Evolutionary conservation across 2,113 vertebrate genomes (phyloP).

Genomic region (Petrocephalus microphthalmus): DNA sequence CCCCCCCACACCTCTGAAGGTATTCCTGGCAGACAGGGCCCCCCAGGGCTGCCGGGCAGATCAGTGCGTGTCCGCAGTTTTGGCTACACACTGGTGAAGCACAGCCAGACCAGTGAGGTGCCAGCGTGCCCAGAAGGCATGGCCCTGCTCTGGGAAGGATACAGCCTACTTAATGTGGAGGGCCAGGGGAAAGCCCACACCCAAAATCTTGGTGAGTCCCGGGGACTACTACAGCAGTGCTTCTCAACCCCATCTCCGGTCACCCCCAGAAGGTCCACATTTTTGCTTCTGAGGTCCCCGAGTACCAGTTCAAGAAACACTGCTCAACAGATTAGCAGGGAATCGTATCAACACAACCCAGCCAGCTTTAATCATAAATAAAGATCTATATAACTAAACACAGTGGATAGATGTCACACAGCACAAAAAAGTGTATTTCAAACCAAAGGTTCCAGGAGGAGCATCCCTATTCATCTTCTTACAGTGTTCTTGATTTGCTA

Average conservation of each 20-base stretch:
- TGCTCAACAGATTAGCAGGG: conserved; percentile 58
- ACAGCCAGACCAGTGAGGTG: conserved; percentile 79
- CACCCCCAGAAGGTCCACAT: not conserved
- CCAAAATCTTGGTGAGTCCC: conserved; percentile 81
- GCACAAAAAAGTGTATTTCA: no score
- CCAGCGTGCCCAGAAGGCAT: conserved; percentile 85
- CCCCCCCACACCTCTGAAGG: conserved; percentile 37
- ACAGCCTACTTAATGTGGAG: conserved; percentile 77
- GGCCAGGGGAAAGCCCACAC: conserved; percentile 83
- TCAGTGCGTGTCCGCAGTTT: conserved; percentile 65
- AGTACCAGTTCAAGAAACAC: conserved; percentile 61
- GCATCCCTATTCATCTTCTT: no score
- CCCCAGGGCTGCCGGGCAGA: conserved; percentile 73
- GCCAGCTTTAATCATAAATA: no score
- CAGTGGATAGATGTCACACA: no score
- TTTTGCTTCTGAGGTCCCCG: not conserved
- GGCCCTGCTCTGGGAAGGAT: conserved; percentile 85
- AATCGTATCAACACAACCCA: no score
- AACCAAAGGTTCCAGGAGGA: no score
- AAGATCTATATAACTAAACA: no score
- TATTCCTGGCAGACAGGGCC: conserved; percentile 44
- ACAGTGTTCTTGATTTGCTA: no score
- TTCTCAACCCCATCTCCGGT: not conserved
- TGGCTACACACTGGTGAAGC: conserved; percentile 80
- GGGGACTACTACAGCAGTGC: not conserved